Percentiles rank a stretch among this genome's conserved stretches.
phyloP scores from a whole-genome alignment of 2,797 vertebrate species.

The Alosa sapidissima region DNA sequence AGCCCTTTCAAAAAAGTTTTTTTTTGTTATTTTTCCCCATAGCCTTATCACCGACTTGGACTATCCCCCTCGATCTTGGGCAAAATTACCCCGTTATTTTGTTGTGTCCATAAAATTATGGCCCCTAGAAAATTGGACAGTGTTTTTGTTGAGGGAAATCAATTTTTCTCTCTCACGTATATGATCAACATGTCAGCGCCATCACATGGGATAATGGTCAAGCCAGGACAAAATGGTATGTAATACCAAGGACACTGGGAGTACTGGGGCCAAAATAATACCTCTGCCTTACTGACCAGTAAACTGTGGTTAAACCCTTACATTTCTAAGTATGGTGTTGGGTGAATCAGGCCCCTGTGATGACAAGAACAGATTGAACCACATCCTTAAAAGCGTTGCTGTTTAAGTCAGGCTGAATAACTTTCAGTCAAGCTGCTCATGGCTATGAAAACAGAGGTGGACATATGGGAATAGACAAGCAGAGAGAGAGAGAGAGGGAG shows the following conservation, averaged over 20 bases:
- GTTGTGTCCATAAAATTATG: slow-evolving; percentile 99
- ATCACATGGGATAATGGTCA: slow-evolving; percentile 83
- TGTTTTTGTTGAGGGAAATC: slow-evolving; percentile 94
- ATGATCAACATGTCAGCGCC: slow-evolving; percentile 88
- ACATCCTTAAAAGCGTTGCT: slow-evolving; percentile 67
- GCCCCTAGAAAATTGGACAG: slow-evolving; percentile 95
- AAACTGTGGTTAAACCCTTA: slow-evolving; percentile 57
- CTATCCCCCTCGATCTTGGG: slow-evolving; percentile 83
- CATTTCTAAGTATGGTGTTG: slow-evolving; percentile 51
- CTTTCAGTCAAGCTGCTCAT: slow-evolving; percentile 78
- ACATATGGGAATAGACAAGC: not conserved
- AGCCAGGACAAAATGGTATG: slow-evolving; percentile 79
- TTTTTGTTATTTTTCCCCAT: slow-evolving; percentile 69
- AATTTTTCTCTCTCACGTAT: slow-evolving; percentile 91
- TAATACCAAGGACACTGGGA: slow-evolving; percentile 64
- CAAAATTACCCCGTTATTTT: slow-evolving; percentile 99
- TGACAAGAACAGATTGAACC: slow-evolving; percentile 68
- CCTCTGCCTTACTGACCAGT: slow-evolving; percentile 66
- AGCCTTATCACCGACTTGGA: slow-evolving; percentile 90
- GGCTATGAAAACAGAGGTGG: slow-evolving; percentile 50
- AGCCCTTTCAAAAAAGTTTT: slow-evolving; percentile 77
- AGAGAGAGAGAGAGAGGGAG: not conserved
- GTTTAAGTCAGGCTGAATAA: slow-evolving; percentile 67
- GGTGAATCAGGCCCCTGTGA: slow-evolving; percentile 54
- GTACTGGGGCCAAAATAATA: slow-evolving; percentile 58